Percentiles rank a stretch among this genome's conserved stretches.
Evolutionary conservation across 2,888 invertebrate species (phyloP).

Genomic region (Andrena praecox): DNA sequence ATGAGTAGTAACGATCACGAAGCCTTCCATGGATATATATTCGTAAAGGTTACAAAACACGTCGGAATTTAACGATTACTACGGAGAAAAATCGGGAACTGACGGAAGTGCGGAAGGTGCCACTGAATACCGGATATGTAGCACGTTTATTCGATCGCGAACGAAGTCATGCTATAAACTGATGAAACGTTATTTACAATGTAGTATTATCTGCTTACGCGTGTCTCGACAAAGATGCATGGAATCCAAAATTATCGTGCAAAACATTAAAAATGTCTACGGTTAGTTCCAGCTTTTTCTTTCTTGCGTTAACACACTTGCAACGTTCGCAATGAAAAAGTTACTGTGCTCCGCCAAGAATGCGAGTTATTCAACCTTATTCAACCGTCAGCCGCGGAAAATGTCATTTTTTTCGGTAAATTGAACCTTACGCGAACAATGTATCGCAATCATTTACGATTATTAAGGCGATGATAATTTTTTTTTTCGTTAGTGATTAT

Average conservation of each 20-base stretch:
- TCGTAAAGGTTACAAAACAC: neutral
- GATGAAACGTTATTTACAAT: neutral
- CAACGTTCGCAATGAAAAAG: slow-evolving; percentile 52
- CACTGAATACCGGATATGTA: neutral
- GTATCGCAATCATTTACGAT: neutral
- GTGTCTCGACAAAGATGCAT: slow-evolving; percentile 58
- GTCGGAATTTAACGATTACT: slow-evolving; percentile 3
- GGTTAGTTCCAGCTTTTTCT: slow-evolving; percentile 74
- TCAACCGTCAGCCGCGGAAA: neutral
- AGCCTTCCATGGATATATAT: neutral
- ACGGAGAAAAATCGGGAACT: slow-evolving; percentile 27
- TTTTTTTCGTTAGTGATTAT: slow-evolving; percentile 24
- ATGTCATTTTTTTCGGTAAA: neutral
- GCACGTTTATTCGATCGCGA: neutral
- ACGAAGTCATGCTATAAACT: neutral
- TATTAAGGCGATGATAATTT: neutral
- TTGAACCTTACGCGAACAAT: neutral
- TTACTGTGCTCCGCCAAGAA: slow-evolving; percentile 10
- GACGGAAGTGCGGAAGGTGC: slow-evolving; percentile 4
- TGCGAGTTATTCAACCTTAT: neutral
- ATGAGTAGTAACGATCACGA: neutral
- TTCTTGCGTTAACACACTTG: slow-evolving; percentile 51
- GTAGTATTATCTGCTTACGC: slow-evolving; percentile 52
- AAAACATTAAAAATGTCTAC: slow-evolving; percentile 75
- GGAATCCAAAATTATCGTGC: slow-evolving; percentile 67